Conservation (phyloP, 1,140 invertebrate species). For the Leptonema lineaticorne region DNA sequence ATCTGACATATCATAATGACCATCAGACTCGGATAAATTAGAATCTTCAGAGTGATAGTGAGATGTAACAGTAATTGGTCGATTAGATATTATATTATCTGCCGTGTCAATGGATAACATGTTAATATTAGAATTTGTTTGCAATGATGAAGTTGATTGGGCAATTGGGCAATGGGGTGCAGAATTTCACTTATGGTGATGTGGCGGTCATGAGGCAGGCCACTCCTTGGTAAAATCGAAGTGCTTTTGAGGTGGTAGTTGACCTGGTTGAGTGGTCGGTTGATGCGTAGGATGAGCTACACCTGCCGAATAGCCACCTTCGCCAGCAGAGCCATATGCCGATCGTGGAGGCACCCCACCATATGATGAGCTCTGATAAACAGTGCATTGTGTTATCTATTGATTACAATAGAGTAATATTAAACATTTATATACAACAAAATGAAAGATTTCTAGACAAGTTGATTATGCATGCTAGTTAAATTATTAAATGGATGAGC, state of each 20-base stretch:
- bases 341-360: slow-evolving; percentile 52
- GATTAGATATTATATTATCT: neutral
- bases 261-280: slow-evolving; percentile 51
- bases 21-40: neutral
- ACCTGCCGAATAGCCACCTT: slow-evolving; percentile 50
- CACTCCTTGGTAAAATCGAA: slow-evolving; percentile 59
- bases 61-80: neutral
- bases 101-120: slow-evolving; percentile 20
- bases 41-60: slow-evolving; percentile 19
- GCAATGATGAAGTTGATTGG: slow-evolving; percentile 26
- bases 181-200: slow-evolving; percentile 37
- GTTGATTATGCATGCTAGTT: too few species aligned
- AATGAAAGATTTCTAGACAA: too few species aligned
- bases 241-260: slow-evolving; percentile 47
- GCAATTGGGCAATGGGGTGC: slow-evolving; percentile 23
- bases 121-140: slow-evolving; percentile 17
- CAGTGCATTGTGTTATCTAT: slow-evolving; percentile 31
- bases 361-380: slow-evolving; percentile 53
- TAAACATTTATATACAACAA: slow-evolving; percentile 16
- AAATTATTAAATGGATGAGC: too few species aligned
- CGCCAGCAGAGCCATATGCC: slow-evolving; percentile 47
- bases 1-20: slow-evolving; percentile 11
- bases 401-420: slow-evolving; percentile 29
- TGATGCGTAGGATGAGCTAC: slow-evolving; percentile 49
- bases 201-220: slow-evolving; percentile 50